Evolutionary conservation across 92 coral and sea anemone species (phyloP), one percentile per base, ranked within the genome.

Genomic region (Diadumene lineata): DNA sequence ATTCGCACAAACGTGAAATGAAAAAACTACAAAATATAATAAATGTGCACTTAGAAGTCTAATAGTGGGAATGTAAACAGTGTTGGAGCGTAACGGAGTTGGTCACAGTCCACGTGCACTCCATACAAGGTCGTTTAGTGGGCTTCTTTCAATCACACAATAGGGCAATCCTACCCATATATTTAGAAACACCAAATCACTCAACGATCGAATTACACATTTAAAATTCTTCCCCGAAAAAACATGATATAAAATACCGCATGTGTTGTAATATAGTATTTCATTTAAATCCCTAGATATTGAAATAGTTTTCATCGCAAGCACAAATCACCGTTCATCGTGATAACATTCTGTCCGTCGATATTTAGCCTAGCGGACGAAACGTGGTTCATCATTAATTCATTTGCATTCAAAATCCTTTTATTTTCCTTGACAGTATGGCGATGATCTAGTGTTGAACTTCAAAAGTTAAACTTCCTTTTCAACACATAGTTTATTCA

Each of bases 351-450:
- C 60, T 21, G 43, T 27, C 29, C 81, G 82, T 43, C 77, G 69
- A 43, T 66, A 67, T 60, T 68, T 74, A 31, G n/a, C n/a, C n/a
- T n/a, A 58, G 18, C 84, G 78, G 46, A 60, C 50, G 70, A 82
- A 86, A 82, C 87, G 81, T 58, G 69, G 68, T 34, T 87, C 85
- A 87, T 87, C 78, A 87, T 70, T 87, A 58, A 87, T 87, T 87
- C 70, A 87, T 83, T 56, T 26, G 31, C 60, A 78, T 86, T 86
- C 65, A 67, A 78, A 81, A 82, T 86, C 84, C 82, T 79, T 87
- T 86, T 79, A 51, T 77, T 62, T 79, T 87, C 78, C 79, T 21
- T 64, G 82, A 79, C 68, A 69, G 31, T 61, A 74, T 64, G 80
- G 76, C 31, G 64, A 44, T 81, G 81, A 51, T 62, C 70, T 32